A percentile compares a stretch with the other conserved stretches of the same genome.
Conservation (phyloP, 2,113 vertebrate genomes). For the Antigone vipio region DNA sequence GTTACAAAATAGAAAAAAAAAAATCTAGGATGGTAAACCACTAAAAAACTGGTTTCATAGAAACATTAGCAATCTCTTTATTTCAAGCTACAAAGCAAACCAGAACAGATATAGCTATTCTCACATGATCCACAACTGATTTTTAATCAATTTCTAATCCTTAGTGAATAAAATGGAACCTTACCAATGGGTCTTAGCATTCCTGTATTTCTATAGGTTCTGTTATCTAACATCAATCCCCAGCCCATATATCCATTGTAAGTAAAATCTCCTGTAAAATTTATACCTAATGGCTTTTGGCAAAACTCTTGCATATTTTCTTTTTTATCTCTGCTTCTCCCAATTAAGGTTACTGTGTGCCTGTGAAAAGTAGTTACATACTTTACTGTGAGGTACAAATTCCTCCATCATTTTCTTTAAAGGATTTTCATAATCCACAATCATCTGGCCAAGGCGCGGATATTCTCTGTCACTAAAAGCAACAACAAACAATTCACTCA, state of each 20-base stretch:
- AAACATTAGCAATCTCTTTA: background rate
- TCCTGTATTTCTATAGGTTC: background rate
- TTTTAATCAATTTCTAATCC: background rate
- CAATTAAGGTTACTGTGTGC: background rate
- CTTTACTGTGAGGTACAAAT: conserved; percentile 98
- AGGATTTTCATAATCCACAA: conserved; percentile 98
- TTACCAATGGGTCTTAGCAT: background rate
- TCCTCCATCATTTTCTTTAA: conserved; percentile 99
- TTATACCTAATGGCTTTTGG: background rate
- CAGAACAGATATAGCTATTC: background rate
- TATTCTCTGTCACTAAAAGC: conserved; percentile 91
- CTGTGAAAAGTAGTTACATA: conserved; percentile 56
- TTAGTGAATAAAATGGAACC: background rate
- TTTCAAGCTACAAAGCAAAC: background rate
- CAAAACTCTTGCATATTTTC: background rate
- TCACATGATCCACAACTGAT: background rate
- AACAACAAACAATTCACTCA: conserved; percentile 53
- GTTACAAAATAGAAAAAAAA: background rate
- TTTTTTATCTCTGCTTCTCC: background rate
- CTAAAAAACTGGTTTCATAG: background rate
- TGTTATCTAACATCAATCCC: background rate
- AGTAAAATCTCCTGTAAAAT: background rate
- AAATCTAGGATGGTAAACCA: background rate
- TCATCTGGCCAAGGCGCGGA: conserved; percentile 97
- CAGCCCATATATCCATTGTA: background rate